A percentile compares a stretch with the other conserved stretches of the same genome.
Evolutionary conservation across 92 coral and sea anemone genomes (phyloP).

Genomic region (Galaxea fascicularis): DNA sequence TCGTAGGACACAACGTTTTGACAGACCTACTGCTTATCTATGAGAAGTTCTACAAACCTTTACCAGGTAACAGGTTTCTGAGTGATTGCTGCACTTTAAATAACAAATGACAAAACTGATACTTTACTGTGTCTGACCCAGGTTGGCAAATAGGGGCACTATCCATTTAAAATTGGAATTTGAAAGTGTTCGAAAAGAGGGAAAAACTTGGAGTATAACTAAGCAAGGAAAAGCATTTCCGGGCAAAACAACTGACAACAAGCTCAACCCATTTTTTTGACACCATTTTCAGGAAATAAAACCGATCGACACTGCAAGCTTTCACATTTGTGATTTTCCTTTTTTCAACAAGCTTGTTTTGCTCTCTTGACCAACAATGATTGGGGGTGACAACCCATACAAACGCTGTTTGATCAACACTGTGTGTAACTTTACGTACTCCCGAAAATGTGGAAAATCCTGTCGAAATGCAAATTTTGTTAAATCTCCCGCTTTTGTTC

Average conservation of each 20-base stretch:
- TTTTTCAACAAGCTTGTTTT: background rate
- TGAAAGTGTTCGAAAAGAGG: background rate
- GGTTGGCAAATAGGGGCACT: background rate
- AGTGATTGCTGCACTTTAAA: background rate
- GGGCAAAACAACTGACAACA: background rate
- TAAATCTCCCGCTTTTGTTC: too few relatives aligned
- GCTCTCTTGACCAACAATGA: background rate
- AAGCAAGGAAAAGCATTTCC: too few relatives aligned
- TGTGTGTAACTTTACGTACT: too few relatives aligned
- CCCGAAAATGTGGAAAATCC: too few relatives aligned
- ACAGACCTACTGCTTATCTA: conserved; percentile 88
- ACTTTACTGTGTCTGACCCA: too few relatives aligned
- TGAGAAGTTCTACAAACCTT: conserved; percentile 85
- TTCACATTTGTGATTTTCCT: too few relatives aligned
- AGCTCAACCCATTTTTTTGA: background rate
- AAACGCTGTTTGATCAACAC: too few relatives aligned
- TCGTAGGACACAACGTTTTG: conserved; percentile 94
- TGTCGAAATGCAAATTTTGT: too few relatives aligned
- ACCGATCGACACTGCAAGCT: too few relatives aligned
- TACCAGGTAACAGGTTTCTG: conserved; percentile 79
- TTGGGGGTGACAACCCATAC: too few relatives aligned
- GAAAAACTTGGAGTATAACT: background rate
- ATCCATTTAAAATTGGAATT: background rate
- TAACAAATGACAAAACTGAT: too few relatives aligned
- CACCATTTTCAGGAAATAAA: background rate